Percentiles rank a stretch among this genome's conserved stretches.
phyloP scores from a whole-genome alignment of 2,113 vertebrate genomes.

The Trogon surrucura region DNA sequence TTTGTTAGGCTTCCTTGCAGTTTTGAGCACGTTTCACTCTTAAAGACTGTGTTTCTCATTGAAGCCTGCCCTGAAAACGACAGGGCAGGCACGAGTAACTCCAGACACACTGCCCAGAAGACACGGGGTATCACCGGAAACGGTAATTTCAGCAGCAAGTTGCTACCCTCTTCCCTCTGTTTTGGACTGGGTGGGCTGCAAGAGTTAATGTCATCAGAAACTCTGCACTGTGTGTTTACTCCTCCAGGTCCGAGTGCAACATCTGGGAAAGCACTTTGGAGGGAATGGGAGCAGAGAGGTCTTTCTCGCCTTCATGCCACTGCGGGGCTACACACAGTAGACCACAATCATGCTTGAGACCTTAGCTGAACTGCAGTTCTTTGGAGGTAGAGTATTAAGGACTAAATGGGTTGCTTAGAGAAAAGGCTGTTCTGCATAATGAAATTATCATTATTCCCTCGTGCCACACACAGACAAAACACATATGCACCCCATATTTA shows the following conservation, averaged over 20 bases:
- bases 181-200: neutral
- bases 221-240: neutral
- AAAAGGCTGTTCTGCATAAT: conserved; percentile 58
- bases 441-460: conserved; percentile 71
- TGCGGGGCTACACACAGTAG: conserved; percentile 28
- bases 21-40: neutral
- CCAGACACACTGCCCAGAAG: neutral
- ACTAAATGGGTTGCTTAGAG: conserved; percentile 48
- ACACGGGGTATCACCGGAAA: neutral
- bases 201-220: neutral
- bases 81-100: rapidly evolving
- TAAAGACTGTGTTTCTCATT: rapidly evolving
- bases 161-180: neutral
- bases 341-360: conserved; percentile 53
- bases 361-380: conserved; percentile 65
- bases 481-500: conserved; percentile 70
- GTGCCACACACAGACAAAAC: conserved; percentile 73
- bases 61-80: neutral
- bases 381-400: conserved; percentile 65
- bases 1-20: neutral
- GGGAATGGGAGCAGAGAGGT: neutral
- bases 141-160: neutral
- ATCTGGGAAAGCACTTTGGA: conserved; percentile 39
- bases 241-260: neutral
- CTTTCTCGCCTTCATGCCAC: conserved; percentile 27